Conservation (phyloP, 1,140 invertebrate genomes). For the Drosophila biarmipes region DNA sequence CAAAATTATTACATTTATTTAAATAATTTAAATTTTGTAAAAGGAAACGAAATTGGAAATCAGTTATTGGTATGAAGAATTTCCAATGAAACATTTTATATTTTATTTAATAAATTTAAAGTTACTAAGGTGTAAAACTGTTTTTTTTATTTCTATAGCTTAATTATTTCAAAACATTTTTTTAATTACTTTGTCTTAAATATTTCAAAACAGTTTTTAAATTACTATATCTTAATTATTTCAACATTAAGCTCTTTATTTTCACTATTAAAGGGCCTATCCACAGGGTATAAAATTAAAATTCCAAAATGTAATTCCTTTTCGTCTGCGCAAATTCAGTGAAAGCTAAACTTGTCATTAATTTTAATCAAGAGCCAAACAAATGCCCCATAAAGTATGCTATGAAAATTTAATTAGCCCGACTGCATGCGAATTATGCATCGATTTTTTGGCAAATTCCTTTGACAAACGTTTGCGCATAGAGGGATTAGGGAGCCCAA, state of each 20-base stretch:
- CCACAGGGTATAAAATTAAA: conserved; percentile 1
- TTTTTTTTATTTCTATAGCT: too few relatives aligned
- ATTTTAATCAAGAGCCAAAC: conserved; percentile 24
- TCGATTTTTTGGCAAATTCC: background rate
- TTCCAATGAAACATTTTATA: too few relatives aligned
- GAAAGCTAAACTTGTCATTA: conserved; percentile 28
- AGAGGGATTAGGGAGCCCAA: background rate
- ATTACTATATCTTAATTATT: too few relatives aligned
- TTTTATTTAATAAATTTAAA: background rate
- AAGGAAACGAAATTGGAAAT: too few relatives aligned
- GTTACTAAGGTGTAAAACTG: too few relatives aligned
- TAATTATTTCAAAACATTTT: too few relatives aligned
- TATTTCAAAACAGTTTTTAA: too few relatives aligned
- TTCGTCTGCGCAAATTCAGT: conserved; percentile 21
- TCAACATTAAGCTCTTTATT: too few relatives aligned
- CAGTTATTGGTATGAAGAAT: too few relatives aligned
- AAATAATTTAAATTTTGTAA: too few relatives aligned
- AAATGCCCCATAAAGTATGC: conserved; percentile 26
- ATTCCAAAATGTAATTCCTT: background rate
- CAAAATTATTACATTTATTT: background rate
- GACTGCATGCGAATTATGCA: conserved; percentile 1
- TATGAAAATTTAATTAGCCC: conserved; percentile 31
- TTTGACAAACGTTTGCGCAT: background rate
- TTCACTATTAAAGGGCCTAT: too few relatives aligned
- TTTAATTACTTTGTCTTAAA: too few relatives aligned